Conservation (phyloP, 1,140 invertebrate genomes). For the Acromyrmex echinatior region DNA sequence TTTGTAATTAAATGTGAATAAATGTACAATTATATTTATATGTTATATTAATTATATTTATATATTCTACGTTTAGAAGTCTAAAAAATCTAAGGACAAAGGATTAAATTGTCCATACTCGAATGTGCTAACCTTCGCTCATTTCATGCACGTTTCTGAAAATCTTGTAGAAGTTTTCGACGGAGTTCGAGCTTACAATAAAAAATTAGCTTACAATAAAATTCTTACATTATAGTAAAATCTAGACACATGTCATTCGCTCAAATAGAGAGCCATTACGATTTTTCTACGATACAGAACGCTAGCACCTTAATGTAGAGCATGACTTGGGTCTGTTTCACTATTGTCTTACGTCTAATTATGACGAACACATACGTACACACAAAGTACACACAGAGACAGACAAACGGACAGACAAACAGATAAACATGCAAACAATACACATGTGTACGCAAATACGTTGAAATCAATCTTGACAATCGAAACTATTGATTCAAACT, state of each 20-base stretch:
- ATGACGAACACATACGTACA: background rate
- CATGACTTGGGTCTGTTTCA: slow-evolving; percentile 56
- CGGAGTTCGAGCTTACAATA: slow-evolving; percentile 22
- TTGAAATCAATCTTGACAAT: slow-evolving; percentile 79
- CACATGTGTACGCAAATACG: slow-evolving; percentile 46
- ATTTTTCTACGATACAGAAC: slow-evolving; percentile 55
- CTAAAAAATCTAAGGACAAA: background rate
- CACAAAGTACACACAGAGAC: background rate
- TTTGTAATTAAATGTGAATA: background rate
- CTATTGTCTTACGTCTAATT: slow-evolving; percentile 46
- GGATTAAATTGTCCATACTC: background rate
- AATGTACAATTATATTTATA: background rate
- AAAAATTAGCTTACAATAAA: slow-evolving; percentile 20
- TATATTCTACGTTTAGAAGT: background rate
- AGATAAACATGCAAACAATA: slow-evolving; percentile 25
- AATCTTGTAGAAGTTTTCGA: slow-evolving; percentile 28
- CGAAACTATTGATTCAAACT: slow-evolving; percentile 72
- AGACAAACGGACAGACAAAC: slow-evolving; percentile 3
- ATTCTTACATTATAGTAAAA: slow-evolving; percentile 24
- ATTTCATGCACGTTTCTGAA: slow-evolving; percentile 1
- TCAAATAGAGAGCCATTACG: slow-evolving; percentile 26
- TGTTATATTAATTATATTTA: background rate
- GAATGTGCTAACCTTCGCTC: background rate
- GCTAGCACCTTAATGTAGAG: slow-evolving; percentile 49
- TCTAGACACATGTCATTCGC: slow-evolving; percentile 26